Conservation (phyloP, 2,888 invertebrate genomes). For the Dryobota labecula region DNA sequence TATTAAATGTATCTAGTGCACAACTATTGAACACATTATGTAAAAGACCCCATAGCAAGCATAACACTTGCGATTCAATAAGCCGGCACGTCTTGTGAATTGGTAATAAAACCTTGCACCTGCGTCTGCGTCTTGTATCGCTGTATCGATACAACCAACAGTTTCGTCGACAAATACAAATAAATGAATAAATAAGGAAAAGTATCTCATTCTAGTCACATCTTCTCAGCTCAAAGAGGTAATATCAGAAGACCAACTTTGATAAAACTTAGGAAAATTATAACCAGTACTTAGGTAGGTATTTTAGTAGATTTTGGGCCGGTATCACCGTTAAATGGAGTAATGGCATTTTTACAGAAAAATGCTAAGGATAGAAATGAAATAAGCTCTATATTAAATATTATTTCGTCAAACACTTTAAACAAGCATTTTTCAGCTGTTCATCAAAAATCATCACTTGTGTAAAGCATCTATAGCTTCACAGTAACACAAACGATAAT, state of each 20-base stretch:
- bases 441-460: neutral
- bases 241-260: constrained; percentile 30
- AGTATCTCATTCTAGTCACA: constrained; percentile 67
- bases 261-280: neutral
- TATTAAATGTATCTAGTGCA: neutral
- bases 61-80: constrained; percentile 50
- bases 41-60: constrained; percentile 13
- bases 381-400: neutral
- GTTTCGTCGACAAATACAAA: constrained; percentile 63
- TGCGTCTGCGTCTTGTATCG: constrained; percentile 64
- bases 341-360: neutral
- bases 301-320: too few relatives aligned
- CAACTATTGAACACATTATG: constrained; percentile 13
- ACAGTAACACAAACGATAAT: neutral
- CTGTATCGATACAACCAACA: constrained; percentile 33
- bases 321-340: neutral
- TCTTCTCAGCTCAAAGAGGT: neutral
- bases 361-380: neutral
- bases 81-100: constrained; percentile 49
- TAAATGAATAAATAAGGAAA: constrained; percentile 70
- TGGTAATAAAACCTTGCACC: constrained; percentile 68
- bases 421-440: neutral
- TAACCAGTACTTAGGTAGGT: neutral
- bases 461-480: neutral
- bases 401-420: neutral